Base-by-base conservation (phyloP, 2,888 invertebrate species). In the Camptogramma bilineatum region DNA sequence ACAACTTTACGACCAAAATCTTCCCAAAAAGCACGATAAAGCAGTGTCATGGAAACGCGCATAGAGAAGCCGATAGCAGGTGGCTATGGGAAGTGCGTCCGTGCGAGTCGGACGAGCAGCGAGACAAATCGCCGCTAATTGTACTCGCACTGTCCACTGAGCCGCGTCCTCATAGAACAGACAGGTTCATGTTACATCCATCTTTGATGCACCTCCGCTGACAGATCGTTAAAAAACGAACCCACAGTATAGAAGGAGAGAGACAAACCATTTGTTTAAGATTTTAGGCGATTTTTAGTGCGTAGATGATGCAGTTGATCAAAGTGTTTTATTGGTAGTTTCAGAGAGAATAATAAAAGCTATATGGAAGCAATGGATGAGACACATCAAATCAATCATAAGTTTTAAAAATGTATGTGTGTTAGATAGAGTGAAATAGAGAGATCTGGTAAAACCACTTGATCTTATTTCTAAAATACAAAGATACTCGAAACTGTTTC, bases 51-150 rank as follows among this genome's bases (percentile, higher is more conserved):
- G 65, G 66, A 62, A 66, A 66, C 66, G 58, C 58, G 51, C 56
- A 50, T 48, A 66, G 54, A 58, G 56, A 61, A 67, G 64, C 54
- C 60, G 57, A 55, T 66, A 62, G 83, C 86, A 86, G 88, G 90
- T 90, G 88, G 81, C 83, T 90, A 90, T 93, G 92, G 91, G 91
- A 93, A 93, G 91, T 83, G 81, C 91, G 87, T 85, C 88, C 92
- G 92, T 92, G 92, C 92, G 92, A 91, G 80, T 87, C 92, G 84
- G 80, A 77, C 78, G 78, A 79, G 79, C 84, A 82, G 87, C 91
- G 90, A 78, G 83, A 87, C 92, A 85, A 91, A 93, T 93, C 88
- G 90, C 79, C 76, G 82, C 91, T 93, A 91, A 92, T 91, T 91
- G 89, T 88, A 78, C 77, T 73, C 75, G 75, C 59, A 69, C 69